Evolutionary conservation across 2,113 vertebrate species (phyloP), one percentile per base, ranked within the genome.

Genomic region (Sterrhoptilus dennistouni): DNA sequence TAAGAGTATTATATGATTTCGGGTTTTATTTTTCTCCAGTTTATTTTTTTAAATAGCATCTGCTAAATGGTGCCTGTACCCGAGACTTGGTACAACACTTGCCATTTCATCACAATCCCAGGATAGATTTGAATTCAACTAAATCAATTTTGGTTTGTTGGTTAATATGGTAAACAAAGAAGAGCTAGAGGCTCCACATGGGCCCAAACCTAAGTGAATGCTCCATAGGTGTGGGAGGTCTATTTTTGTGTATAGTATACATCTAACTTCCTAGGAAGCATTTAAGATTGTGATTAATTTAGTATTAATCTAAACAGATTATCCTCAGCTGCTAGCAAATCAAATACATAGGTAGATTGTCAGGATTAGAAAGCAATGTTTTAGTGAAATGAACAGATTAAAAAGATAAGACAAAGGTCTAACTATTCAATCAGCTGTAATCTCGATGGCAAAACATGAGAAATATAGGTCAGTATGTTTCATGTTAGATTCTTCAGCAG

Each of bases 391-490:
- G 70, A 83, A 85, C 0, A 6, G 89, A 97, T 95, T 95, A 88
- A 80, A 90, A 91, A 95, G 60, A 18, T 79, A 89, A 93, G 22
- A 82, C 20, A 45, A 83, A 94, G 33, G 70, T 80, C 89, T 91
- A 76, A 59, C 65, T 65, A 36, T 65, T 93, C 29, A 14, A 31
- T 85, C 89, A 89, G 33, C 29, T 85, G 40, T 96, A 95, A 90
- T 85, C 87, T 89, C 80, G 44, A 76, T 76, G 65, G 31, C 54
- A 72, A 33, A 44, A 63, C 11, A 9, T 77, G 38, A 77, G n/a
- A 92, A 94, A 97, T 94, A 60, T 60, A 95, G 89, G 95, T 95
- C 93, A 95, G 6, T 79, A 64, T 82, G 65, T 95, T 94, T 89
- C 56, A 70, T 4, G 4, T 71, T 45, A 81, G 44, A 27, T 81